A percentile compares a stretch with the other conserved stretches of the same genome.
Evolutionary conservation across 2,888 invertebrate genomes (phyloP).

Genomic region (Chelonus formosanus): DNA sequence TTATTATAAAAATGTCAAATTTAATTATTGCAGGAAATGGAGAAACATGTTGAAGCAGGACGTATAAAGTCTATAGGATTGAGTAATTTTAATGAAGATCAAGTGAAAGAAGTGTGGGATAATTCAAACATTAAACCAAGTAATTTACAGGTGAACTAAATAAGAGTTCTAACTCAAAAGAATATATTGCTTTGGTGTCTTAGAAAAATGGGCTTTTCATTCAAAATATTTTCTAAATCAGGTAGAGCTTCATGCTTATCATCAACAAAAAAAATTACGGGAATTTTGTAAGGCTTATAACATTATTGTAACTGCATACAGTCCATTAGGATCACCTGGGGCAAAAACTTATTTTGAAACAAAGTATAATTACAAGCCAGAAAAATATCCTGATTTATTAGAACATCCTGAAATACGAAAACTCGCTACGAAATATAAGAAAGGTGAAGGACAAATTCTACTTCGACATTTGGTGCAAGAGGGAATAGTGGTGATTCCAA

Average conservation of each 20-base stretch:
- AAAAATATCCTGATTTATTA: constrained; percentile 69
- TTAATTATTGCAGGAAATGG: constrained; percentile 70
- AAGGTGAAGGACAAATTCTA: constrained; percentile 76
- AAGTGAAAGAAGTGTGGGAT: constrained; percentile 73
- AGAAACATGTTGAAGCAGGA: constrained; percentile 73
- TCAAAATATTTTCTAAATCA: constrained; percentile 35
- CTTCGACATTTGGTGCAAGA: constrained; percentile 76
- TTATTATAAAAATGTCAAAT: constrained; percentile 28
- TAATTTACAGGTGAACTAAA: constrained; percentile 69
- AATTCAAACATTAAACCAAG: constrained; percentile 74
- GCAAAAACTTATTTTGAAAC: constrained; percentile 66
- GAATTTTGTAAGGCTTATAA: constrained; percentile 71
- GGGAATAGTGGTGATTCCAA: constrained; percentile 78
- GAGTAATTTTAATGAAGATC: constrained; percentile 80
- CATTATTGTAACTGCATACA: constrained; percentile 76
- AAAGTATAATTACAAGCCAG: constrained; percentile 56
- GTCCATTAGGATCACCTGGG: constrained; percentile 78
- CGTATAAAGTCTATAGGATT: constrained; percentile 77
- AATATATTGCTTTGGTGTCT: no score
- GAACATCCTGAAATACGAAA: constrained; percentile 69
- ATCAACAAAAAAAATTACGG: constrained; percentile 75
- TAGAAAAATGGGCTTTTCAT: no score
- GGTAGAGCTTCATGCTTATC: constrained; percentile 80
- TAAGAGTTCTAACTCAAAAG: background rate
- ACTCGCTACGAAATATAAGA: constrained; percentile 70